These are phyloP conservation scores for Crotalus horridus DNA, from an alignment of 2,113 vertebrate species.

Conservation along the genomic window DNA sequence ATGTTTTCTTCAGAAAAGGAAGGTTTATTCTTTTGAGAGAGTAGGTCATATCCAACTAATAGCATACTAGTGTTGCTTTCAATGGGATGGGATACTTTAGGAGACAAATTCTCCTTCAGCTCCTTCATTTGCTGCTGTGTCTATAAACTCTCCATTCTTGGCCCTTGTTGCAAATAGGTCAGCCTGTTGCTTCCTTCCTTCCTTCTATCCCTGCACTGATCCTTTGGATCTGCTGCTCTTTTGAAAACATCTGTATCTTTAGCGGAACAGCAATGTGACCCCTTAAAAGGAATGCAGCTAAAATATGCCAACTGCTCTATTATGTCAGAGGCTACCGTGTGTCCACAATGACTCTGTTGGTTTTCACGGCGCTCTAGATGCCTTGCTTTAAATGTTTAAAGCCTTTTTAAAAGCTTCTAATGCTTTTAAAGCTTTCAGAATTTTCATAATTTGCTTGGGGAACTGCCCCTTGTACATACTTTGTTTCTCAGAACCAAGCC, in stretches of 20 bases:
- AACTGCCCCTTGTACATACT: neutral
- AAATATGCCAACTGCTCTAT: too few relatives aligned
- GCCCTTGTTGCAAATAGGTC: neutral
- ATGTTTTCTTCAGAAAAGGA: neutral
- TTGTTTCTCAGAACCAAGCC: neutral
- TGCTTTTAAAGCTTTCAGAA: neutral
- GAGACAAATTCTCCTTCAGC: neutral
- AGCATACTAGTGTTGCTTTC: neutral
- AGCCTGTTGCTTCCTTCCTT: neutral
- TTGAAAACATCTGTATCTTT: neutral
- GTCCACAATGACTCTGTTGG: neutral
- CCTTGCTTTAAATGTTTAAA: neutral
- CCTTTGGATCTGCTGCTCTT: neutral
- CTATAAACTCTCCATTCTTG: neutral
- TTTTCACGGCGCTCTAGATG: neutral
- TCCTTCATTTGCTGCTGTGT: fast-evolving
- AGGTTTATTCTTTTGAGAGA: neutral
- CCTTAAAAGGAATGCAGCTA: too few relatives aligned
- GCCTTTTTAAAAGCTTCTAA: neutral
- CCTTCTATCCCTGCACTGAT: neutral
- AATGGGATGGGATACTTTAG: neutral
- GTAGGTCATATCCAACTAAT: neutral
- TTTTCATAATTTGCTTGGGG: neutral
- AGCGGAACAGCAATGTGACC: too few relatives aligned
- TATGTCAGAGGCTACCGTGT: neutral